phyloP scores from a whole-genome alignment of 2,888 invertebrate genomes.

The Chrysodeixis includens region DNA sequence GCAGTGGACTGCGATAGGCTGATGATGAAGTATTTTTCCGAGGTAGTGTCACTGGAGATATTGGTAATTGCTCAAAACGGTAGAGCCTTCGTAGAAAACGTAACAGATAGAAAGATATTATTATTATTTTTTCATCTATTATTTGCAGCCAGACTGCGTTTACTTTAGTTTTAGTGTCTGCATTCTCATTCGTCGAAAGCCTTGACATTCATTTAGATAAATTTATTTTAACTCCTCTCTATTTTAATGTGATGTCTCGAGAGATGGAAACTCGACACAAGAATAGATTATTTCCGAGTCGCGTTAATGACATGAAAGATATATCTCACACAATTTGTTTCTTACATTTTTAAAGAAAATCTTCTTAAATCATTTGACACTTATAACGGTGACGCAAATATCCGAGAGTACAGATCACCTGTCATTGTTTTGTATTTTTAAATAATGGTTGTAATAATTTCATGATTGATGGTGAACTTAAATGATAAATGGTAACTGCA shows the following conservation, averaged over 20 bases:
- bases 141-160: neutral
- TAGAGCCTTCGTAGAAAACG: too few species aligned
- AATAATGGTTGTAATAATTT: neutral
- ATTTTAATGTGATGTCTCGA: neutral
- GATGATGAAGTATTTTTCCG: too few species aligned
- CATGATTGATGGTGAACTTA: neutral
- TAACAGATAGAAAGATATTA: too few species aligned
- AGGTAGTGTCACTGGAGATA: too few species aligned
- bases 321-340: neutral
- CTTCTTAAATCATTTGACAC: neutral
- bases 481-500: neutral
- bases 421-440: neutral
- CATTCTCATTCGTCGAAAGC: neutral
- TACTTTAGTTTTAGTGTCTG: neutral
- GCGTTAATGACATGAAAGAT: neutral
- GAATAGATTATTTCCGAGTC: constrained; percentile 5
- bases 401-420: neutral
- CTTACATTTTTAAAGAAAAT: neutral
- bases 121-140: too few species aligned
- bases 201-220: neutral
- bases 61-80: too few species aligned
- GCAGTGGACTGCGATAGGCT: too few species aligned
- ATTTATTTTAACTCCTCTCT: neutral
- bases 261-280: neutral
- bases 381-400: neutral